Evolutionary conservation across 1,140 invertebrate genomes (phyloP), one percentile per base, ranked within the genome.

Genomic region (Daktulosphaira vitifoliae): DNA sequence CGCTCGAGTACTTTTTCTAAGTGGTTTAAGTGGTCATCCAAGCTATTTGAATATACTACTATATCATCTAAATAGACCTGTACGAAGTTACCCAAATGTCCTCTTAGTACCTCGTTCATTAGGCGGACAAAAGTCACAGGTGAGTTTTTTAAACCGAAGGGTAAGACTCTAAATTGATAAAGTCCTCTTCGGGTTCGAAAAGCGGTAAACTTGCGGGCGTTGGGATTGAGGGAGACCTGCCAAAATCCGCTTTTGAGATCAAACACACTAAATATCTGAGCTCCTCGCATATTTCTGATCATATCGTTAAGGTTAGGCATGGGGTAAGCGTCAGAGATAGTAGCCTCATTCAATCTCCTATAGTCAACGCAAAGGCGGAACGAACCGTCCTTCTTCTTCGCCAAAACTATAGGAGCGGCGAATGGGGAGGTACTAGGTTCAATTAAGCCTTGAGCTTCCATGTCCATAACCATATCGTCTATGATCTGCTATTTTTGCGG

Each of bases 101-200:
- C n/a, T n/a, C n/a, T n/a, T n/a, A n/a, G n/a, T n/a, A n/a, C 23
- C 5, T 26, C 48, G 48, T 78, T 71, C 48, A 78, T 77, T 11
- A 72, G 66, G 16, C 73, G 50, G 67, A 76, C 73, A 67, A 80
- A 80, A 23, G 74, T 72, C 9, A 73, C 68, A 15, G 74, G 72
- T 22, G 73, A 72, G 68, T 77, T 77, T 16, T 56, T 65, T 22
- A 79, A 66, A 37, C 78, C 78, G 68, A 79, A 79, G 18, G 77
- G 73, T 70, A 80, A 72, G 15, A 62, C 33, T 4, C 70, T 65
- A 53, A 71, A 78, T 69, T 79, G 70, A 53, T 68, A 80, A 26
- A 73, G 71, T 2, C 76, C 76, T 29, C 73, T 69, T 11, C 72
- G 71, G 1, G 75, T 76, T 20, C 73, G 68, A 66, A 79, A 78